These are phyloP conservation scores for Enteromius radiatus DNA, from an alignment of 2,797 vertebrate species.

Conservation along the genomic window DNA sequence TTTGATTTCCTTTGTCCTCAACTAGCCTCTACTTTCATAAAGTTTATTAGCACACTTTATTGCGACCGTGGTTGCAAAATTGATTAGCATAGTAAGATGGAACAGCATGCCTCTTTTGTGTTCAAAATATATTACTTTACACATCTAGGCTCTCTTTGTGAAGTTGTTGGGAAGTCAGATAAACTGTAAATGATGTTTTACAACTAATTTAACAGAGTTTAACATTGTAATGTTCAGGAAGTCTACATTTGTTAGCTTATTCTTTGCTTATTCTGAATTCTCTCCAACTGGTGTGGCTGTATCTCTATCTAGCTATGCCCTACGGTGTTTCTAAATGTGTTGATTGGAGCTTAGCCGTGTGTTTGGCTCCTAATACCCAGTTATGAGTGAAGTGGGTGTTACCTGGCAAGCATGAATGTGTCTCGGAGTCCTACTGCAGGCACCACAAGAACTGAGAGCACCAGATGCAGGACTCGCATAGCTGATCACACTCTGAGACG, in stretches of 20 bases:
- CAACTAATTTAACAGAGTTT: conserved; percentile 9
- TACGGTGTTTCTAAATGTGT: conserved; percentile 47
- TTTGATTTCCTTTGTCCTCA: conserved; percentile 42
- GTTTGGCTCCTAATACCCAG: conserved; percentile 36
- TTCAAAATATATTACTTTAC: conserved; percentile 17
- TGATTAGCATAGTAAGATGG: conserved; percentile 23
- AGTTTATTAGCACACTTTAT: conserved; percentile 41
- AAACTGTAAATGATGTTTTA: background rate
- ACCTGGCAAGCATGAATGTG: conserved; percentile 48
- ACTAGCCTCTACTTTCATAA: conserved; percentile 39
- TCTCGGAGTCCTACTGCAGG: conserved; percentile 14
- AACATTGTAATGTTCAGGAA: background rate
- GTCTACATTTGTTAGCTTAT: background rate
- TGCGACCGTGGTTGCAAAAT: conserved; percentile 13
- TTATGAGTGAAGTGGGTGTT: conserved; percentile 43
- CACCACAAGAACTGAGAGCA: conserved; percentile 32
- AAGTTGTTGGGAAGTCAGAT: conserved; percentile 5
- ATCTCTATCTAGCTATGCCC: conserved; percentile 28
- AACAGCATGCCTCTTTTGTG: conserved; percentile 16
- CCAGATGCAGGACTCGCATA: conserved; percentile 44
- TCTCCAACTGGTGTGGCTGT: background rate
- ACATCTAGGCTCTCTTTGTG: conserved; percentile 1
- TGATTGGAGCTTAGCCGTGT: conserved; percentile 37
- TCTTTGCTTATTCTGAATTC: conserved; percentile 15
- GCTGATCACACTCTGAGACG: conserved; percentile 43